Evolutionary conservation across 2,797 vertebrate genomes (phyloP), one percentile per base, ranked within the genome.

Genomic region (Mergus octosetaceus): DNA sequence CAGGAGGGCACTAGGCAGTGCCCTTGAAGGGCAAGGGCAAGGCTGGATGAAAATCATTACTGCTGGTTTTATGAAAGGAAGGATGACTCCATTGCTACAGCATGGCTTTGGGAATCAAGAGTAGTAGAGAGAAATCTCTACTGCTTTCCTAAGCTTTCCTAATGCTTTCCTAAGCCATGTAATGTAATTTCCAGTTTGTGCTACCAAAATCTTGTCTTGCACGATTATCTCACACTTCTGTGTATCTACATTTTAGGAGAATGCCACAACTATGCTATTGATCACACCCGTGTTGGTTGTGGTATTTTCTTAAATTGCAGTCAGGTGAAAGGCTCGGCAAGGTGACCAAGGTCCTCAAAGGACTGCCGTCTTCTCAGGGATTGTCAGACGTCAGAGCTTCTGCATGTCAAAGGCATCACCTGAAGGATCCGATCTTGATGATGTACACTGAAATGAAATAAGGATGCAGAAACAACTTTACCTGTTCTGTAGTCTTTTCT

Each of bases 221-320:
- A 27, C 95, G 65, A 89, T 41, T 49, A 32, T 75, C 30, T 92
- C 81, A 19, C 16, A 34, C 62, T 93, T 91, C 0, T 51, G 38
- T 93, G 79, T 90, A 53, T 61, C 61, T 83, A 28, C 71, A n/a
- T 90, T 90, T 86, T 85, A 53, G 85, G 74, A 81, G 71, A 85
- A 9, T n/a, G 47, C 34, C 21, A 43, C 41, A 49, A 43, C n/a
- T 54, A 6, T 62, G 6, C 11, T 43, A 13, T n/a, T 75, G 69
- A 89, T 81, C 58, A 53, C 69, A 74, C 58, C 77, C 64, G 13
- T 36, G 30, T 28, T 49, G 57, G 57, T 36, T 43, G 51, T 53
- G 39, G 62, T 43, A 22, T 30, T 21, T 39, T 43, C 62, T 30
- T 64, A 38, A 38, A 36, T 49, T 38, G 7, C 34, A 39, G 34